Evolutionary conservation across 2,797 vertebrate genomes (phyloP).

Genomic region (Orientallactaga sibirica): DNA sequence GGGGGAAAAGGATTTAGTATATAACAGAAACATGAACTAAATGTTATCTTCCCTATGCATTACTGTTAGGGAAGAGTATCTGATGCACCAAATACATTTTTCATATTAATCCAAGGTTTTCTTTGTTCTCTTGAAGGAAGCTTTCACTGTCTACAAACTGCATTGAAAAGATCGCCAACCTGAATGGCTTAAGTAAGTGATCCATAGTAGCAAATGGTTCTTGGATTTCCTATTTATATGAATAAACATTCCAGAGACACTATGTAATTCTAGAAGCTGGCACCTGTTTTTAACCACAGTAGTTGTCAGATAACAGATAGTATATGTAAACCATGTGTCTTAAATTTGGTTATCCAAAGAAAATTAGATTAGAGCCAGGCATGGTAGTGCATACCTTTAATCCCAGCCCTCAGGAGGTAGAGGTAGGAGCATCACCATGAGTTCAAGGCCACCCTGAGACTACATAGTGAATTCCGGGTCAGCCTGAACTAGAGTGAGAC

Average conservation of each 20-base stretch:
- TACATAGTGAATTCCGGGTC: too few species aligned
- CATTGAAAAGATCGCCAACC: slow-evolving; percentile 98
- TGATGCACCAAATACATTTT: slow-evolving; percentile 60
- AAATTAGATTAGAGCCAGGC: not conserved
- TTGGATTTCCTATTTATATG: slow-evolving; percentile 73
- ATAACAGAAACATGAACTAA: slow-evolving; percentile 62
- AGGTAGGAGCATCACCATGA: too few species aligned
- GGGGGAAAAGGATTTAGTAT: not conserved
- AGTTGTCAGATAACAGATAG: slow-evolving; percentile 45
- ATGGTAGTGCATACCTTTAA: too few species aligned
- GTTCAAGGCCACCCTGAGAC: too few species aligned
- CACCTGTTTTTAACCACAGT: slow-evolving; percentile 54
- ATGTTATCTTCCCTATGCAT: slow-evolving; percentile 28
- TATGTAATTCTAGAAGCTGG: slow-evolving; percentile 40
- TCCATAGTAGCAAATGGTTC: slow-evolving; percentile 42
- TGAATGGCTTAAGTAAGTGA: slow-evolving; percentile 96
- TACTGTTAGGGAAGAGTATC: slow-evolving; percentile 58
- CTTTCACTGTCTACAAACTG: slow-evolving; percentile 98
- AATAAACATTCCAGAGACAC: slow-evolving; percentile 64
- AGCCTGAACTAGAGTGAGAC: too few species aligned
- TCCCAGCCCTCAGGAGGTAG: too few species aligned
- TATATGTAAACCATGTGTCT: slow-evolving; percentile 33
- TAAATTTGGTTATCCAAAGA: slow-evolving; percentile 63
- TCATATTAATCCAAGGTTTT: slow-evolving; percentile 76
- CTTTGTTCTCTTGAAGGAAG: slow-evolving; percentile 91